phyloP scores from a whole-genome alignment of 2,113 vertebrate genomes.

The Chaetura pelagica region DNA sequence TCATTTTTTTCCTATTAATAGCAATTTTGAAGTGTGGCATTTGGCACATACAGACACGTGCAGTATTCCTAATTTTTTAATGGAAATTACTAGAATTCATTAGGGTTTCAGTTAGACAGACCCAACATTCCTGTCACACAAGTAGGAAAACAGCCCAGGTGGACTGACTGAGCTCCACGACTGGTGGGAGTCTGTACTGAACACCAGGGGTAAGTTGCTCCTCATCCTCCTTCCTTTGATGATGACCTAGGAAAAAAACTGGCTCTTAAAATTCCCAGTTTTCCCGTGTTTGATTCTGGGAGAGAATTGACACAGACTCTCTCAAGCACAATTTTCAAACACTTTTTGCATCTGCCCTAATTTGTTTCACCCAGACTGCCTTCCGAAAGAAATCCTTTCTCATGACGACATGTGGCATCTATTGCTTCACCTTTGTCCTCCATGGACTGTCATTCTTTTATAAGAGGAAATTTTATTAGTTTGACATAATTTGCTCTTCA shows the following conservation, averaged over 20 bases:
- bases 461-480: neutral
- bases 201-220: neutral
- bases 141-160: neutral
- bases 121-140: neutral
- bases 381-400: neutral
- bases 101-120: neutral
- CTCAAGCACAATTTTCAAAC: neutral
- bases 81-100: neutral
- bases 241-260: neutral
- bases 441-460: neutral
- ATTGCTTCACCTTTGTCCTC: neutral
- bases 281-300: neutral
- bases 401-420: fast-evolving
- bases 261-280: neutral
- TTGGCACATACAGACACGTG: neutral
- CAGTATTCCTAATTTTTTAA: neutral
- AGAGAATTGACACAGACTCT: neutral
- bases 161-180: neutral
- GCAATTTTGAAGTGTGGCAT: neutral
- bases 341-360: neutral
- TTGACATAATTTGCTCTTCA: neutral
- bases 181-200: neutral
- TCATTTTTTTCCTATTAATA: neutral
- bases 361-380: neutral
- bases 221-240: neutral